Evolutionary conservation across 2,797 vertebrate species (phyloP), one percentile per base, ranked within the genome.

Genomic region (Natrix natrix): DNA sequence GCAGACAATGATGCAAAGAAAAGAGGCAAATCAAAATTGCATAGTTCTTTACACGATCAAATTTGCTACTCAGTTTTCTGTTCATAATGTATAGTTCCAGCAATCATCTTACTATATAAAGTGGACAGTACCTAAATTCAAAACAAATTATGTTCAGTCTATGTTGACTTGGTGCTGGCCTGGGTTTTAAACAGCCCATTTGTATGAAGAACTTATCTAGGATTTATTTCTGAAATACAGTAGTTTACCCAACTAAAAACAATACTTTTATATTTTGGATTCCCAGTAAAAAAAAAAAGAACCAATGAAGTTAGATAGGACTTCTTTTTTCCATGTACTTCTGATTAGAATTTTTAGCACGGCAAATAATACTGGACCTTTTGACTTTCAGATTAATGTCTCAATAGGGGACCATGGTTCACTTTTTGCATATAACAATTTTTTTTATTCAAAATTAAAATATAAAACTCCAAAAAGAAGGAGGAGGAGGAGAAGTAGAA

Each of bases 251-350:
- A 57, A 66, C 1, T 88, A 63, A 7, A 87, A 96, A 94, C 78
- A 88, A 89, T 93, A 94, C 4, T n/a, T 7, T 90, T 90, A 78
- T 89, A 88, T 88, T 92, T 91, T 92, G 1, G 56, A 61, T 59
- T 56, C n/a, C 59, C 61, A 92, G 43, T 87, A 4, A 59, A 94
- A 4, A 59, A 94, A 92, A 91, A 91, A 5, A 26, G 26, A 54
- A 43, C 2, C 32, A 74, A 78, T 43, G 32, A 10, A 32, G 37
- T 94, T 96, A 94, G 90, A 89, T 93, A 87, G 95, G 91, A 95
- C 92, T 93, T 95, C 43, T 83, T 91, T 88, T 95, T 11, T 11
- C 11, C 0, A 0, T 43, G 11, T 48, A 92, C 94, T 92, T 83
- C 90, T 93, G 24, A 74, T 93, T 91, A 92, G 91, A 92, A 22